Base-by-base conservation (phyloP, 2,888 invertebrate species). In the Spodoptera picta region DNA sequence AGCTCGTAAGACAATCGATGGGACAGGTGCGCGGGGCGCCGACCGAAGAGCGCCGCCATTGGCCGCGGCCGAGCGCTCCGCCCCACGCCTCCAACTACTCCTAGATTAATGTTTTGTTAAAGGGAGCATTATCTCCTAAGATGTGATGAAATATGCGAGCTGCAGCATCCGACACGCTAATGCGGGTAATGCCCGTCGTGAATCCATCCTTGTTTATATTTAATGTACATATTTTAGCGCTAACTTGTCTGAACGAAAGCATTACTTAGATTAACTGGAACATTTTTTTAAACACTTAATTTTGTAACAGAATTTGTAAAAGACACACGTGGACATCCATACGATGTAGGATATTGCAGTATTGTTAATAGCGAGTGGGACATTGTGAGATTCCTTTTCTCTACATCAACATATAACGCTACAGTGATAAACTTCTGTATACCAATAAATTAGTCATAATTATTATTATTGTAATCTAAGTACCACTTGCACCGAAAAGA, bases 61-160 rank as follows among this genome's bases (percentile, higher is more conserved):
- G 88, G 90, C 76, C 77, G 67, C 47, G 65, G 52, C 45, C 55
- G 74, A 84, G 86, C 81, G 81, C 87, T 77, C 83, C 82, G 56
- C 75, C 75, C 71, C 82, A 73, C 88, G 87, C 88, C 87, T 83
- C 73, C 73, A 52, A 80, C 75, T 64, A 75, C 79, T 81, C 79
- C 78, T 84, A 87, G 85, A 84, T 85, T 82, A 83, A 83, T 83
- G 80, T 69, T 69, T 72, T 67, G 79, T 83, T 75, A 79, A 73
- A 71, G 72, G 64, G 72, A 71, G 60, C 68, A 69, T 72, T 77
- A 76, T 80, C 77, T 83, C 63, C 62, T 72, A 70, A 75, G 75
- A 77, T 63, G 73, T 79, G 77, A 80, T 80, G 81, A 80, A 77
- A 82, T 80, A 81, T 83, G 70, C 70, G 59, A 69, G 65, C 65